Evolutionary conservation across 2,888 invertebrate genomes (phyloP).

Genomic region (Bruchidius siliquastri): DNA sequence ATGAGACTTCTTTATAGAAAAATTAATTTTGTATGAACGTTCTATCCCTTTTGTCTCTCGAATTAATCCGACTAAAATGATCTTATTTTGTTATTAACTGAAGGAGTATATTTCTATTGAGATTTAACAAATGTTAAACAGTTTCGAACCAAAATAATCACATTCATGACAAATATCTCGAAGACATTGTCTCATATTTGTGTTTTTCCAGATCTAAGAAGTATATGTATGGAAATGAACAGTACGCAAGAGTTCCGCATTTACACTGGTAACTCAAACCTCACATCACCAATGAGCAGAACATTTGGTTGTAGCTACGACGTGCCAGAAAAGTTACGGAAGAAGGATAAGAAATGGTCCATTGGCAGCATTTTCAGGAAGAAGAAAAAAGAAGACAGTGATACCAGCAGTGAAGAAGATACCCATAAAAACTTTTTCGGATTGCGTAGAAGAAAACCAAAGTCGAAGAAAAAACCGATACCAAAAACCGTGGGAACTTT

Average conservation of each 20-base stretch:
- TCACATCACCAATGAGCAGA: conserved; percentile 9
- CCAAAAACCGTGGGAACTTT: conserved; percentile 56
- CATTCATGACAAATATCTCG: no score
- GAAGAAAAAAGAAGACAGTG: conserved; percentile 65
- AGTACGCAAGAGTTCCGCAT: background rate
- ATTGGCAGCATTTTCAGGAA: conserved; percentile 73
- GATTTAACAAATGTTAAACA: no score
- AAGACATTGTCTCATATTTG: no score
- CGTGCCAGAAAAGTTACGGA: conserved; percentile 49
- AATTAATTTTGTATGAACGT: no score
- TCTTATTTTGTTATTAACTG: no score
- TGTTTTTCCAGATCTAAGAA: background rate
- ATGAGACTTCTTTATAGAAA: no score
- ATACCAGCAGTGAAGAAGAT: conserved; percentile 52
- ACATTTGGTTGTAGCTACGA: conserved; percentile 51
- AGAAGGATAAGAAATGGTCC: conserved; percentile 72
- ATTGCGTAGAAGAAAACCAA: conserved; percentile 42
- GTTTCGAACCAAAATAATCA: no score
- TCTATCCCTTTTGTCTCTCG: no score
- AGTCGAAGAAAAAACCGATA: conserved; percentile 52
- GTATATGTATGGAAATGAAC: background rate
- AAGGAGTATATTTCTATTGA: no score
- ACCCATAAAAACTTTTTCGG: conserved; percentile 42
- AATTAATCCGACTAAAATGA: no score
- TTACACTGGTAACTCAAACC: background rate